These are phyloP conservation scores for Cataglyphis hispanica DNA, from an alignment of 1,140 invertebrate genomes.

Conservation along the genomic window DNA sequence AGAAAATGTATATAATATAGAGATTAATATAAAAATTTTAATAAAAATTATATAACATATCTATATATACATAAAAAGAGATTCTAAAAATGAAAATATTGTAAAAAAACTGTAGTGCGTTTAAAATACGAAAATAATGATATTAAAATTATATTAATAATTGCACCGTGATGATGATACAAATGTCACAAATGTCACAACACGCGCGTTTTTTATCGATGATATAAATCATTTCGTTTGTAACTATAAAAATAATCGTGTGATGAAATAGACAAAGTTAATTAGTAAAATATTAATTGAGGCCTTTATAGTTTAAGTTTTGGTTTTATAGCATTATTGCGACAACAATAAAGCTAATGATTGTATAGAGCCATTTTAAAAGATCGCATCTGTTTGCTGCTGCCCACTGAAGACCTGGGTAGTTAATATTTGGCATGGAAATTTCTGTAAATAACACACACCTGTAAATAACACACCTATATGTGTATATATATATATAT, in stretches of 20 bases:
- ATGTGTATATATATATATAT: not conserved
- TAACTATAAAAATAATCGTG: slow-evolving; percentile 76
- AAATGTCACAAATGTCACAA: not conserved
- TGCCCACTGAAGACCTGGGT: slow-evolving; percentile 87
- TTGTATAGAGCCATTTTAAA: slow-evolving; percentile 78
- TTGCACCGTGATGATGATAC: not conserved
- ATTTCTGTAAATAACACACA: slow-evolving; percentile 86
- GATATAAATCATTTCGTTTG: slow-evolving; percentile 57
- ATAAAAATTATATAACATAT: slow-evolving; percentile 10
- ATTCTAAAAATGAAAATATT: not conserved
- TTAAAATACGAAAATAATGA: slow-evolving; percentile 5
- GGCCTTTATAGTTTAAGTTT: slow-evolving; percentile 54
- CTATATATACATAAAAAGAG: slow-evolving; percentile 9
- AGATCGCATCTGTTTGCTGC: slow-evolving; percentile 71
- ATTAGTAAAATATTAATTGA: slow-evolving; percentile 59
- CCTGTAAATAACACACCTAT: not conserved
- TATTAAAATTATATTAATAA: slow-evolving; percentile 30
- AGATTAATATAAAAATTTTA: not conserved
- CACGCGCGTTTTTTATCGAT: slow-evolving; percentile 39
- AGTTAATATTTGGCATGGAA: slow-evolving; percentile 91
- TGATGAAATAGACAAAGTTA: slow-evolving; percentile 63
- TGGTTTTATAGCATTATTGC: slow-evolving; percentile 74
- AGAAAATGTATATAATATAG: not conserved
- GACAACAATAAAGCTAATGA: slow-evolving; percentile 71
- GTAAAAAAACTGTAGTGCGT: not conserved